Evolutionary conservation across 2,113 vertebrate species (phyloP).

Genomic region (Aptenodytes patagonicus): DNA sequence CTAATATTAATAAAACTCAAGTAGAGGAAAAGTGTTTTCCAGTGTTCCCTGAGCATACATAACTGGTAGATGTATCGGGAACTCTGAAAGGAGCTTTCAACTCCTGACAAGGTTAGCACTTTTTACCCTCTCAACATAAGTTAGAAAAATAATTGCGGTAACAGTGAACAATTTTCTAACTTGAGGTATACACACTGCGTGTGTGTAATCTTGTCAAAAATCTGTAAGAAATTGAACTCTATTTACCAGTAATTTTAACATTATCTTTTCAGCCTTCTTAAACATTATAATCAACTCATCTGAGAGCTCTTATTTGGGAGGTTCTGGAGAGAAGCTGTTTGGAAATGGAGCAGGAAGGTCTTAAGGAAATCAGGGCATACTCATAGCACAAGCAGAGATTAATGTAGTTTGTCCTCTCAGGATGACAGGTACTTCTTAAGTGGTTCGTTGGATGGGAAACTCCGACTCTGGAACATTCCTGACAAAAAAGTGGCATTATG

Average conservation of each 20-base stretch:
- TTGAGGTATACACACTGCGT: not conserved
- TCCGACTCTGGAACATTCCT: conserved; percentile 98
- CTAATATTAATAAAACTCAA: not conserved
- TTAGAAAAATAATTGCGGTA: not conserved
- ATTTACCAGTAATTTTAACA: not conserved
- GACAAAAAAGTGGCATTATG: conserved; percentile 98
- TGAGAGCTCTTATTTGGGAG: not conserved
- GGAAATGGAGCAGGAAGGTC: not conserved
- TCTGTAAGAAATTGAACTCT: not conserved
- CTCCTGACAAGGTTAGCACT: not conserved
- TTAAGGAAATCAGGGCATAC: not conserved
- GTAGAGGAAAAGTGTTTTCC: not conserved
- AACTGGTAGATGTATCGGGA: not conserved
- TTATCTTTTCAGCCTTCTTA: not conserved
- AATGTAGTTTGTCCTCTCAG: conserved; percentile 62
- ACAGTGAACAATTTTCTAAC: not conserved
- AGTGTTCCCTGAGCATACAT: not conserved
- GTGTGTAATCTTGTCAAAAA: not conserved
- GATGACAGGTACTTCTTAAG: conserved; percentile 98
- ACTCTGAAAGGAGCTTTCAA: not conserved
- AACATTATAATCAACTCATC: not conserved
- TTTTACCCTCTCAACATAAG: not conserved
- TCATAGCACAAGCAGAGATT: rapidly evolving
- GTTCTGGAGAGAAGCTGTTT: not conserved
- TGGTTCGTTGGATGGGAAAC: conserved; percentile 94